Conservation (phyloP, 1,140 invertebrate genomes). For the Eriosoma lanigerum region DNA sequence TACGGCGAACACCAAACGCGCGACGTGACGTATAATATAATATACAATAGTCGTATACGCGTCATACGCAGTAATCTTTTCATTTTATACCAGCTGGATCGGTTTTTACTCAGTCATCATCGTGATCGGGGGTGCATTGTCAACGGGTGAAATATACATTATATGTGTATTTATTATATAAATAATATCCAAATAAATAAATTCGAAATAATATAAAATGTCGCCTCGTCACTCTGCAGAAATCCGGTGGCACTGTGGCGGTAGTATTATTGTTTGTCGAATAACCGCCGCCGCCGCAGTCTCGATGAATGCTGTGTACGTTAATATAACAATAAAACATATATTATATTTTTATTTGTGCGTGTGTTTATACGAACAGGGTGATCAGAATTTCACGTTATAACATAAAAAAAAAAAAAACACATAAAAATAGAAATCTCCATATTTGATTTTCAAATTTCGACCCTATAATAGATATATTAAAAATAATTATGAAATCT, state of each 20-base stretch:
- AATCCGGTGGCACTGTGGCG: conserved; percentile 22
- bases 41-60: not conserved
- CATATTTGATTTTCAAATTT: no score
- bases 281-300: not conserved
- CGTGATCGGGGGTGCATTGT: not conserved
- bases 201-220: conserved; percentile 32
- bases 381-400: no score
- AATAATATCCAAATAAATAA: conserved; percentile 6
- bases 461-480: no score
- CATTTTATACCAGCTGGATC: conserved; percentile 40
- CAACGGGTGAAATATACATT: not conserved
- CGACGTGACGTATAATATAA: not conserved
- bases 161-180: not conserved
- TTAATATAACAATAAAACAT: no score
- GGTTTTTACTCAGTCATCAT: conserved; percentile 30
- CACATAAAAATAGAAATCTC: no score
- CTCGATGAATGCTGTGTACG: not conserved
- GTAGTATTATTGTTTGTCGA: conserved; percentile 35
- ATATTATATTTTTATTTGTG: no score
- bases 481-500: no score
- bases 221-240: conserved; percentile 43
- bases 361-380: not conserved
- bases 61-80: not conserved
- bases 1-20: not conserved
- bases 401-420: no score